Evolutionary conservation across 2,888 invertebrate species (phyloP), one percentile per base, ranked within the genome.

Genomic region (Xanthostigma xanthostigma): DNA sequence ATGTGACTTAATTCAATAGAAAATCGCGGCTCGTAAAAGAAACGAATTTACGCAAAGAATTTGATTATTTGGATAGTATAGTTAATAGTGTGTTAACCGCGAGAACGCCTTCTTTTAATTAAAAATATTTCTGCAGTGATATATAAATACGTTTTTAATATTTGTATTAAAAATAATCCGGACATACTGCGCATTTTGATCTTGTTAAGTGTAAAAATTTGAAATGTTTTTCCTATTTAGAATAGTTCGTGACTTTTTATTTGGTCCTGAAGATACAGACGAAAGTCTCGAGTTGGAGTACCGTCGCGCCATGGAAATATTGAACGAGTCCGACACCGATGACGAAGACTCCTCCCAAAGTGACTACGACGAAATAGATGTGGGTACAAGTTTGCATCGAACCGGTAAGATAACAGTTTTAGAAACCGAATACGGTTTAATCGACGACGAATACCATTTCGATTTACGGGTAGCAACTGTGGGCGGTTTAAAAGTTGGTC

Each of bases 321-420:
- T 47, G 12, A 17, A 47, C 34, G 17, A 35, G 33, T 17, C 41
- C 8, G 47, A 47, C 14, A 11, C 35, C 9, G 45, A 9, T n/a
- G 27, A 42, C 11, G 45, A 36, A 10, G 9, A 8, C n/a, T 27
- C 11, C n/a, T 27, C 11, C 9, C 13, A n/a, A 34, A 40, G 14
- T 27, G 35, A 46, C 8, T 2, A 17, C 11, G 46, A 46, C 12
- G 13, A 36, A 6, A 13, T 45, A 9, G 4, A 45, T 40, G 11
- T 37, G 38, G 13, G 43, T 14, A 13, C 36, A 11, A 14, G 61
- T 45, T 59, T 55, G 37, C 57, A 58, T 8, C 61, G 60, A 51
- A 60, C 60, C 62, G 86, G 85, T 8, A 61, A 66, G 36, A 68
- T 86, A 36, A 81, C 81, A n/a, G 63, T 64, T n/a, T 56, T 76